phyloP scores from a whole-genome alignment of 2,113 vertebrate genomes.

The Triplophysa rosa region DNA sequence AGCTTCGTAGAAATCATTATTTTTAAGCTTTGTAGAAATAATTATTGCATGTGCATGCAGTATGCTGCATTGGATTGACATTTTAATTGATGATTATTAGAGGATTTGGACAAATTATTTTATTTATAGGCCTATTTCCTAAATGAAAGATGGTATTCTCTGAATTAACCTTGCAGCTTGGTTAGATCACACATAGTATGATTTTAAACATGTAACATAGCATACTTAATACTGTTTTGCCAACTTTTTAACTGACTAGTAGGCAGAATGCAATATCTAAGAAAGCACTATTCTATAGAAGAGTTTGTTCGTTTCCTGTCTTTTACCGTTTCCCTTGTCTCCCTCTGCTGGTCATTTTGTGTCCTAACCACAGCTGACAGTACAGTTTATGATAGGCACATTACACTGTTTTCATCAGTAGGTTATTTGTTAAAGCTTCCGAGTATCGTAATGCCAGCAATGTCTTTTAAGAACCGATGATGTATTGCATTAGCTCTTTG shows the following conservation, averaged over 20 bases:
- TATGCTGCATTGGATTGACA: too few relatives aligned
- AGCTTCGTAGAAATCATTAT: too few relatives aligned
- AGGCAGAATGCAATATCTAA: not conserved
- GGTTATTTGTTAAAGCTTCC: not conserved
- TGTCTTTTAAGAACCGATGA: not conserved
- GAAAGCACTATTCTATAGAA: not conserved
- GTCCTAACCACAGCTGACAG: not conserved
- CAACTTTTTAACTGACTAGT: not conserved
- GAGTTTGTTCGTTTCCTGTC: not conserved
- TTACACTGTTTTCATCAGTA: not conserved
- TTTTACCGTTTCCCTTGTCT: conserved; percentile 37
- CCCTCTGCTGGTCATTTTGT: conserved; percentile 23
- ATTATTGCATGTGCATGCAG: too few relatives aligned
- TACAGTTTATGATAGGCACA: not conserved
- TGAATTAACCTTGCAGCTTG: too few relatives aligned
- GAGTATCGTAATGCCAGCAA: not conserved
- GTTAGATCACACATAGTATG: too few relatives aligned
- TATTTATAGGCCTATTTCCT: too few relatives aligned
- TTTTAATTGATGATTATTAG: too few relatives aligned
- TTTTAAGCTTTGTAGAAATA: too few relatives aligned
- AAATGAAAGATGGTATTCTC: too few relatives aligned
- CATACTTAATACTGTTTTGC: too few relatives aligned
- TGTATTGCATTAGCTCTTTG: not conserved
- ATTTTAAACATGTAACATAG: too few relatives aligned
- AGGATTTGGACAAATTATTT: too few relatives aligned